Base-by-base conservation (phyloP, 23 tunicate species). In the Corella eumyota region DNA sequence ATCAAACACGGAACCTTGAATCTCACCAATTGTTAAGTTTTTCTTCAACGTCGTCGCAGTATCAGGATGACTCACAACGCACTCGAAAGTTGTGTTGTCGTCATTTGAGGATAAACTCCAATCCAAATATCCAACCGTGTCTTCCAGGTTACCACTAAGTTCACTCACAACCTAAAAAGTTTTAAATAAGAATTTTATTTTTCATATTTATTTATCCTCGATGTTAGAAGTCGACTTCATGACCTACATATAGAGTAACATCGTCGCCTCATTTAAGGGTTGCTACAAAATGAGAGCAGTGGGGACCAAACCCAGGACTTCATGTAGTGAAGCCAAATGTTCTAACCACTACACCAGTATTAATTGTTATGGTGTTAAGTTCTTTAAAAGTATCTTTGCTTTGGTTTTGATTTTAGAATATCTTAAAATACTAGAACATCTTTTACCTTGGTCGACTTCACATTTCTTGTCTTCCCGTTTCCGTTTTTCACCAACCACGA, bases 11-110 rank as follows among this genome's bases (percentile, higher is more conserved):
- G 13, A 40, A 40, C 48, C 11, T 15, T n/a, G 23, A 19, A 6
- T n/a, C 65, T 38, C 59, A 76, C 83, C 73, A 34, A 76, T 24
- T 62, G 92, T 73, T 25, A 73, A 62, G 60, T 82, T 82, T 30
- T 62, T 65, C 28, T 44, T 34, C 38, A 82, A 3, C 19, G 66
- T 67, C 4, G 94, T 84, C 4, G 6, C 72, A 3, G 94, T 75
- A 23, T 69, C 73, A 21, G 72, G 77, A 57, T 84, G 82, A 4
- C 35, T 46, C 24, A 84, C 77, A 9, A 75, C 77, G 55, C 94
- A 84, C 0, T 58, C 33, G 22, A 84, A 34, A 9, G 51, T 69
- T 25, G 67, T 63, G 32, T 58, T 70, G 19, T 65, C 46, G 21
- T 84, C 94, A 20, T 45, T 38, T 0, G n/a, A 30, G 4, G 48